Base-by-base conservation (phyloP, 2,113 vertebrate species). In the Oncorhynchus clarkii region DNA sequence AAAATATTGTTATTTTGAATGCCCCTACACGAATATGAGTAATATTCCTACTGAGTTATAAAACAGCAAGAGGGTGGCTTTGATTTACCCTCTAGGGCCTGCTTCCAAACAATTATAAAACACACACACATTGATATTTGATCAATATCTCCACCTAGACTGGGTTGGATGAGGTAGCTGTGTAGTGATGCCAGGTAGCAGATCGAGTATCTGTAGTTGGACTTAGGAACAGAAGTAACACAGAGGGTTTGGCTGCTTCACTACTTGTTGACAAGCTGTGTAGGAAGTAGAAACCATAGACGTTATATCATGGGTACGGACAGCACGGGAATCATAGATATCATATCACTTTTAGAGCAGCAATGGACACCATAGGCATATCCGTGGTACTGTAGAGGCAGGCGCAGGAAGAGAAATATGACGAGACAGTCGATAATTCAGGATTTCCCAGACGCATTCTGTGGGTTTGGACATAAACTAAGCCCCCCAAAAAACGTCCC, bases 171-270 rank as follows among this genome's bases (percentile, higher is more conserved):
- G 86, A 88, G 77, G 72, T 82, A 79, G 84, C 82, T 72, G n/a
- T 66, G 78, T 26, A 67, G 9, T 73, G 54, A 69, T 76, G 88
- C 85, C 81, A 86, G 82, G 75, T 29, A 67, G 24, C 1, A 0
- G 88, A 88, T 90, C 86, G 76, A 72, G 79, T 89, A 69, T 85
- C 88, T 76, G 65, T 82, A 76, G 49, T 78, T 80, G 83, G 80
- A 81, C 71, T 34, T 0, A 3, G 78, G 86, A 89, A 88, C 84
- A 88, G 75, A 7, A 69, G 65, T 29, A 74, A 73, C 62, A 76
- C 62, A 66, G 67, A 73, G 60, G 59, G 82, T 84, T 88, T 83
- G 86, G 86, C 26, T 68, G 45, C 39, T 34, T 2, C 2, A 27
- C 24, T 7, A 4, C 64, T 85, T 78, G 80, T 79, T 88, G 83